Conservation (phyloP, 2,797 vertebrate genomes). For the Sebastes trivittatus region DNA sequence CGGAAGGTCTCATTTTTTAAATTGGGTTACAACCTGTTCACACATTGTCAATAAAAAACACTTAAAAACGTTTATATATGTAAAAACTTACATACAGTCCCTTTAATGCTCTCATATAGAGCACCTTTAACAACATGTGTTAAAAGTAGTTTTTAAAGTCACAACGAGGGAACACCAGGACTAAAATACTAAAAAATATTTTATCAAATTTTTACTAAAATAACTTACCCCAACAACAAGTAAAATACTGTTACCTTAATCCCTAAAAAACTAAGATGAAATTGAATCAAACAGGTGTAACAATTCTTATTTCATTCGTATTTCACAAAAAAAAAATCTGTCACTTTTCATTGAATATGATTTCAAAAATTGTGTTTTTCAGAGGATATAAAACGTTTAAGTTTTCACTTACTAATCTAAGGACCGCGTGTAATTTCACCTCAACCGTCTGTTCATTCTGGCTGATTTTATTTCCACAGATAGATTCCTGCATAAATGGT, state of each 20-base stretch:
- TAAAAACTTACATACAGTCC: no score
- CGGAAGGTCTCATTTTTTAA: accelerated
- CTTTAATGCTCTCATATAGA: no score
- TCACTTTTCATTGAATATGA: neutral
- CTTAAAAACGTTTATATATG: no score
- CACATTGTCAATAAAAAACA: no score
- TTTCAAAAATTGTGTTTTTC: neutral
- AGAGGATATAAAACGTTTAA: neutral
- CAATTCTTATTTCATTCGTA: neutral
- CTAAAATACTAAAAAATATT: neutral
- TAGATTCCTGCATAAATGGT: conserved; percentile 81
- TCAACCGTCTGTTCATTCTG: neutral
- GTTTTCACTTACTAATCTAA: conserved; percentile 4
- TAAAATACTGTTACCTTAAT: neutral
- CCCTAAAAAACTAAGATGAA: neutral
- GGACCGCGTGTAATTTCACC: neutral
- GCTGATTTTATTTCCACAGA: conserved; percentile 61
- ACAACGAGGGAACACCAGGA: neutral
- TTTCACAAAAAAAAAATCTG: neutral
- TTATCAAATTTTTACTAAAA: neutral
- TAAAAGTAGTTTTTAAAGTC: neutral
- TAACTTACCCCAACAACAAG: neutral
- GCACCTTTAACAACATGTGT: neutral
- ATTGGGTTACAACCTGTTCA: no score
- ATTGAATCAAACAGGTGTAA: neutral